A percentile compares a stretch with the other conserved stretches of the same genome.
Conservation (phyloP, 1,140 invertebrate species). For the Metopolophium dirhodum region DNA sequence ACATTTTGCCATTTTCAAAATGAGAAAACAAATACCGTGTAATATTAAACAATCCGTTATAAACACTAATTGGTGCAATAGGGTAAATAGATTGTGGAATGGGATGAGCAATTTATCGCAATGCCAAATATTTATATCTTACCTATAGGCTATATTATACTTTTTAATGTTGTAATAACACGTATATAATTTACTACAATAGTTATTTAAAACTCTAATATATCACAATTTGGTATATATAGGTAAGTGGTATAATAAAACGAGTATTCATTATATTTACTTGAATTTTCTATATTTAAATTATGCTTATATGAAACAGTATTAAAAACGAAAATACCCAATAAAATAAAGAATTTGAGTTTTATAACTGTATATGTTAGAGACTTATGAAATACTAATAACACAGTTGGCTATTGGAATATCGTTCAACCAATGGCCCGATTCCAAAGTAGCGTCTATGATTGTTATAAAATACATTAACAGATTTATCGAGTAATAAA, state of each 20-base stretch:
- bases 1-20: background rate
- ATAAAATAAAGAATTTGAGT: slow-evolving; percentile 17
- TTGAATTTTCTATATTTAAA: slow-evolving; percentile 30
- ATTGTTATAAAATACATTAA: slow-evolving; percentile 40
- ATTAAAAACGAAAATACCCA: slow-evolving; percentile 13
- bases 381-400: slow-evolving; percentile 20
- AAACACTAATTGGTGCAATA: background rate
- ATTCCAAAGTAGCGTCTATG: background rate
- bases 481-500: slow-evolving; percentile 35
- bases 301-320: background rate
- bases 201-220: background rate
- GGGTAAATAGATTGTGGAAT: background rate
- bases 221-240: too few relatives aligned
- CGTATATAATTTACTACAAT: background rate
- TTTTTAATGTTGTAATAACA: background rate
- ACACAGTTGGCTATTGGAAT: slow-evolving; percentile 10
- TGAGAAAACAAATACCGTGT: background rate
- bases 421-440: background rate
- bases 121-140: background rate
- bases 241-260: background rate
- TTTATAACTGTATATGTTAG: slow-evolving; percentile 5
- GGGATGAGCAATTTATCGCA: background rate
- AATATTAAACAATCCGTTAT: background rate
- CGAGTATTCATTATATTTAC: background rate
- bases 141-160: background rate